Conservation (phyloP, 1,140 invertebrate genomes). For the Helicoverpa zea region DNA sequence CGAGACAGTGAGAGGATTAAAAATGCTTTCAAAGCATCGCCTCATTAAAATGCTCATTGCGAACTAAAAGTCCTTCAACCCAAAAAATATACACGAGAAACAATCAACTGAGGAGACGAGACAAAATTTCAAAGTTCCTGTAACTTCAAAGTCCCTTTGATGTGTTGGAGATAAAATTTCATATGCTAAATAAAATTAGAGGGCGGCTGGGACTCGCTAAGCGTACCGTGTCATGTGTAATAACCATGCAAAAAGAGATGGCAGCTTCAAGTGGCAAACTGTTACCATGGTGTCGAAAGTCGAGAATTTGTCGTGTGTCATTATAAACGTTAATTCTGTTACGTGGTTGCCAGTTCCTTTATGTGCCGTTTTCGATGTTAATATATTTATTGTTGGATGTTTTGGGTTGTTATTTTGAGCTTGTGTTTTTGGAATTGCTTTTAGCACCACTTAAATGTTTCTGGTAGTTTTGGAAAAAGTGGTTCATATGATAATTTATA, state of each 20-base stretch:
- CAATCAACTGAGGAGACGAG: slow-evolving; percentile 51
- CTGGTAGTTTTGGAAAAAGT: no score
- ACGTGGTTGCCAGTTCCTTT: background rate
- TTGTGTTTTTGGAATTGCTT: no score
- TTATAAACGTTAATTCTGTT: slow-evolving; percentile 26
- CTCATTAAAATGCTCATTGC: slow-evolving; percentile 15
- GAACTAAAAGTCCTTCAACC: slow-evolving; percentile 7
- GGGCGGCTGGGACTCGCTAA: slow-evolving; percentile 53
- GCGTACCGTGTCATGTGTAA: slow-evolving; percentile 61
- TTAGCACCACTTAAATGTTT: no score
- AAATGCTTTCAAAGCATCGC: slow-evolving; percentile 18
- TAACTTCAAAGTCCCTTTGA: slow-evolving; percentile 64
- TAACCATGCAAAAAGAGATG: slow-evolving; percentile 62
- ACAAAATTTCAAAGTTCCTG: slow-evolving; percentile 51
- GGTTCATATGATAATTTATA: no score
- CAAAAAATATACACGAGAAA: slow-evolving; percentile 42
- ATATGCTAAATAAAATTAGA: slow-evolving; percentile 67
- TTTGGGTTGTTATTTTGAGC: background rate
- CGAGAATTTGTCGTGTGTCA: slow-evolving; percentile 22
- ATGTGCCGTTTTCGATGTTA: background rate
- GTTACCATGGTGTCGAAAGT: slow-evolving; percentile 39
- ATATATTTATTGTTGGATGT: background rate
- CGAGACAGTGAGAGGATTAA: background rate
- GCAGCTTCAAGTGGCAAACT: slow-evolving; percentile 38
- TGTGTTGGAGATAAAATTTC: slow-evolving; percentile 64